Conservation (phyloP, 2,888 invertebrate genomes). For the Hydriomena furcata region DNA sequence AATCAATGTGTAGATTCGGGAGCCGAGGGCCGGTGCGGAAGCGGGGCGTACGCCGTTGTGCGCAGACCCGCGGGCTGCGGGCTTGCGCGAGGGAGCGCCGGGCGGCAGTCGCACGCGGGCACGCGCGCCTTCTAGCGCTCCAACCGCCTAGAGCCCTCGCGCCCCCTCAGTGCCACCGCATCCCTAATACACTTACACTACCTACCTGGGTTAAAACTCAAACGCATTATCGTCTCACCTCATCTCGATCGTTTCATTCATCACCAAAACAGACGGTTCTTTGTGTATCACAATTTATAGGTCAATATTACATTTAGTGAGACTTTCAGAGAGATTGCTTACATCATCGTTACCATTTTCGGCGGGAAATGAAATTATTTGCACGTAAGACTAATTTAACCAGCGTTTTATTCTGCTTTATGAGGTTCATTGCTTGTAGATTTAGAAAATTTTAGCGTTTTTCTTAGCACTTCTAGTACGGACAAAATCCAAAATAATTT, state of each 20-base stretch:
- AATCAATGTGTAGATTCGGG: constrained; percentile 47
- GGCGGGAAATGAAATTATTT: constrained; percentile 67
- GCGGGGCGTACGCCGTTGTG: constrained; percentile 34
- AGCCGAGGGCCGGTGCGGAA: constrained; percentile 50
- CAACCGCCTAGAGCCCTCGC: constrained; percentile 54
- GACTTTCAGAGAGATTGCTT: constrained; percentile 65
- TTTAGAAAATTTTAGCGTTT: too few relatives aligned
- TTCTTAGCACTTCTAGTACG: too few relatives aligned
- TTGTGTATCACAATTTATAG: constrained; percentile 58
- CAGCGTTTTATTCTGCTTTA: too few relatives aligned
- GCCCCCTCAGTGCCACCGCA: constrained; percentile 40
- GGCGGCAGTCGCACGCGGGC: constrained; percentile 76
- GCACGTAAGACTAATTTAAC: too few relatives aligned
- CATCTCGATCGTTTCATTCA: constrained; percentile 4
- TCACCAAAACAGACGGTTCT: constrained; percentile 18
- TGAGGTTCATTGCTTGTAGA: too few relatives aligned
- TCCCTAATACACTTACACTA: constrained; percentile 56
- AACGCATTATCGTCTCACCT: neutral
- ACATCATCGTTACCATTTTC: constrained; percentile 69
- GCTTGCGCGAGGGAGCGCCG: constrained; percentile 45
- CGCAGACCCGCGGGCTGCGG: constrained; percentile 22
- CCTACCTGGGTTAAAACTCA: constrained; percentile 20
- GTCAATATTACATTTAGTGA: constrained; percentile 61
- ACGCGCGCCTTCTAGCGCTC: constrained; percentile 73
- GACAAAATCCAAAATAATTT: too few relatives aligned